Evolutionary conservation across 2,113 vertebrate genomes (phyloP).

Genomic region (Pluvialis apricaria): DNA sequence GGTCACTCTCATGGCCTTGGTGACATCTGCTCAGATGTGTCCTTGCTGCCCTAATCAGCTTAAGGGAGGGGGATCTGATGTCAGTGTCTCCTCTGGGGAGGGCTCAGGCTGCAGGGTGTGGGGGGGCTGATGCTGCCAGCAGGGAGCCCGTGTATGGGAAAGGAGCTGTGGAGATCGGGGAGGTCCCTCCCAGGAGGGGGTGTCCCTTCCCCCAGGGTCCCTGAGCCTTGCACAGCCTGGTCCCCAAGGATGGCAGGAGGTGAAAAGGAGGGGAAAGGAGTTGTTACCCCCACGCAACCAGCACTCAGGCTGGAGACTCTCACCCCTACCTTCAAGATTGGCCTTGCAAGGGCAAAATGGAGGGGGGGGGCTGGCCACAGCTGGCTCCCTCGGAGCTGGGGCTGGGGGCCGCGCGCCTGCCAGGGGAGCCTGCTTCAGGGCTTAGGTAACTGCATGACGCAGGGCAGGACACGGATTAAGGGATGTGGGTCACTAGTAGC

Average conservation of each 20-base stretch:
- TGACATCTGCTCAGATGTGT: neutral
- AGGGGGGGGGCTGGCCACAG: neutral
- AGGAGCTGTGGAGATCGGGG: neutral
- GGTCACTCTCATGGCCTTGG: neutral
- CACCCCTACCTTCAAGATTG: neutral
- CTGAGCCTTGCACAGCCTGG: neutral
- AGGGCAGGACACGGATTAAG: neutral
- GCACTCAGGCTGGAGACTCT: neutral
- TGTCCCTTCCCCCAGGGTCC: neutral
- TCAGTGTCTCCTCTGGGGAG: neutral
- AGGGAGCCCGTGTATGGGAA: fast-evolving
- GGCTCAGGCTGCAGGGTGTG: neutral
- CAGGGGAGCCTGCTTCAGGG: neutral
- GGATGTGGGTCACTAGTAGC: conserved; percentile 27
- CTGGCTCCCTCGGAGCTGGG: neutral
- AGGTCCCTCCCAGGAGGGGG: too few relatives aligned
- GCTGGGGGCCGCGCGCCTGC: neutral
- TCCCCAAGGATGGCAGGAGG: neutral
- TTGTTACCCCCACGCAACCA: fast-evolving
- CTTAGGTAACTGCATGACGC: conserved; percentile 11
- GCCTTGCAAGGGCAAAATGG: neutral
- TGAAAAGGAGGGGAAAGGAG: neutral
- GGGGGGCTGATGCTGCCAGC: neutral
- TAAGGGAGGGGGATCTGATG: conserved; percentile 5
- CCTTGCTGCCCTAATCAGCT: conserved; percentile 22